Base-by-base conservation (phyloP, 30 jellyfish, hydroid and myxozoan species). In the Aurelia coerulea region DNA sequence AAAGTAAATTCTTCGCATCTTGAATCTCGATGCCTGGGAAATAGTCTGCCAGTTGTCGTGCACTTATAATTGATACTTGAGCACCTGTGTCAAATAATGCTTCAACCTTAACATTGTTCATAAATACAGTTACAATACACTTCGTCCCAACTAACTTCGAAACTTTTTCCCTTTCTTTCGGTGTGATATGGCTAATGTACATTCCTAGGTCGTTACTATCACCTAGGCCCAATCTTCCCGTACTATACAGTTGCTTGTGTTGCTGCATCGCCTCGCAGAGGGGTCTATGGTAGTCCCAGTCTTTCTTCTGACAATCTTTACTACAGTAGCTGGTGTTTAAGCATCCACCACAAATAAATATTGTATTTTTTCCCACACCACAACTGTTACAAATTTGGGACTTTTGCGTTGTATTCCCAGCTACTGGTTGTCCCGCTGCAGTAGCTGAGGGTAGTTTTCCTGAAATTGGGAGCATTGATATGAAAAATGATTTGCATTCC, bases 51-150 rank as follows among this genome's bases (percentile, higher is more conserved):
- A 79, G 60, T 71, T 63, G 31, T 29, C 41, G 65, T 32, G 62
- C 46, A 52, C 90, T 63, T 13, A 79, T 23, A 59, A 79, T 79
- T 15, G 90, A 79, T 11, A 79, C 90, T 65, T 79, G 90, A 9
- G 90, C 90, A 49, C 90, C 90, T 2, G 90, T 79, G 80, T 79
- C 90, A 16, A 79, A 51, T 35, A 79, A 39, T 18, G 53, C 73
- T 65, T 65, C 62, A 5, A 70, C 18, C 32, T 70, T 58, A 15
- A 70, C 80, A 3, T 15, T 23, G 16, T 31, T 70, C 63, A 70
- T 12, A 14, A 39, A 39, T 39, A 9, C 51, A 39, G 51, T 39
- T 39, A 39, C 51, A 39, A 39, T 39, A 39, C 50, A 31, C 41
- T 70, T 23, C 5, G 17, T 33, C 80, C 50, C 33, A 0, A 35